phyloP scores from a whole-genome alignment of 53 echinoderm and acorn worm genomes.

The Henricia sp. region DNA sequence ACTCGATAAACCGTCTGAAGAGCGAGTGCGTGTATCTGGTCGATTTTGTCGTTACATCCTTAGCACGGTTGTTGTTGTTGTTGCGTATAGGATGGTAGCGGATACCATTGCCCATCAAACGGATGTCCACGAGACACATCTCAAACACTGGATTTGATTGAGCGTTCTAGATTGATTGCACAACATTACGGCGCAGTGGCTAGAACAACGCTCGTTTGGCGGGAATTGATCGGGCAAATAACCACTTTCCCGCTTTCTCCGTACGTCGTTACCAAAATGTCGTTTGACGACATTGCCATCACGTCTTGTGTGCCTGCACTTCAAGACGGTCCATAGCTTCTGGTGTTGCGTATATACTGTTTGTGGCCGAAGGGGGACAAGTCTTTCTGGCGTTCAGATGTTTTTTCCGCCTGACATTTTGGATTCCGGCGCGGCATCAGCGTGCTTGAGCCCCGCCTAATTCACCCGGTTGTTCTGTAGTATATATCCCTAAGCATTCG shows the following conservation, averaged over 20 bases:
- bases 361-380: too few species aligned
- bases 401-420: background rate
- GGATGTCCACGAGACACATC: conserved; percentile 21
- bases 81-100: too few species aligned
- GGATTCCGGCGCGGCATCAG: background rate
- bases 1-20: too few species aligned
- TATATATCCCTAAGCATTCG: background rate
- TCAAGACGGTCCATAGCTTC: too few species aligned
- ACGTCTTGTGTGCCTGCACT: background rate
- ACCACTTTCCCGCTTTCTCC: conserved; percentile 14
- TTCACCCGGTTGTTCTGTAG: conserved; percentile 7
- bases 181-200: conserved; percentile 41
- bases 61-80: too few species aligned
- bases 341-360: too few species aligned
- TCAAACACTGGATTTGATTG: conserved; percentile 52
- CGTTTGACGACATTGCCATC: background rate
- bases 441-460: background rate
- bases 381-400: too few species aligned
- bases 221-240: conserved; percentile 17
- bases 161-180: conserved; percentile 4
- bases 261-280: background rate
- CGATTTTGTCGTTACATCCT: conserved; percentile 28
- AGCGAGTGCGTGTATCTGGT: too few species aligned
- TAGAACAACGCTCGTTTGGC: conserved; percentile 33
- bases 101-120: too few species aligned